These are phyloP conservation scores for Parotia lawesii DNA, from an alignment of 2,113 vertebrate genomes.

Conservation along the genomic window DNA sequence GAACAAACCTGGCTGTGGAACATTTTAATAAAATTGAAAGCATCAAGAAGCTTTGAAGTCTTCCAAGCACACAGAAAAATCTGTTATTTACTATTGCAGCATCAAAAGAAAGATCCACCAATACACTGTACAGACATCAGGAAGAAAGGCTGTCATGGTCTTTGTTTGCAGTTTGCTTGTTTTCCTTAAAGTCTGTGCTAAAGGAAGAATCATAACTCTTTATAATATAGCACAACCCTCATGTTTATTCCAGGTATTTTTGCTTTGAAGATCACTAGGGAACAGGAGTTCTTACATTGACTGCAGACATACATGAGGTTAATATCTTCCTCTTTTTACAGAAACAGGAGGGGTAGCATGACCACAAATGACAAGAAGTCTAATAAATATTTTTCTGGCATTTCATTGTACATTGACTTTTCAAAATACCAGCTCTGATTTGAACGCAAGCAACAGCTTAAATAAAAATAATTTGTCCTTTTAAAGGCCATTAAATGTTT, in stretches of 20 bases:
- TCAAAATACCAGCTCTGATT: conserved; percentile 2
- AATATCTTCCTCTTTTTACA: background rate
- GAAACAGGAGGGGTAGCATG: background rate
- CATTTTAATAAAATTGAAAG: conserved; percentile 63
- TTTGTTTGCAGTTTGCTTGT: conserved; percentile 36
- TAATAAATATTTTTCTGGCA: conserved; percentile 20
- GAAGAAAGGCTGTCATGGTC: conserved; percentile 19
- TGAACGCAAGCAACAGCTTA: background rate
- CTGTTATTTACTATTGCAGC: conserved; percentile 40
- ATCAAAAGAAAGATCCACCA: conserved; percentile 55
- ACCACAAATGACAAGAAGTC: background rate
- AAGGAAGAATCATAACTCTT: conserved; percentile 37
- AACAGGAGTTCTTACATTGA: background rate
- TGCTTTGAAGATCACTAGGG: conserved; percentile 43
- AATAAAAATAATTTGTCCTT: background rate
- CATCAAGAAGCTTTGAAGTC: conserved; percentile 54
- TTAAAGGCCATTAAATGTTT: background rate
- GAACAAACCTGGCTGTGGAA: conserved; percentile 18
- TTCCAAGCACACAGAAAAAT: conserved; percentile 31
- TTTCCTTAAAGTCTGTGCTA: conserved; percentile 26
- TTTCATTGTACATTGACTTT: background rate
- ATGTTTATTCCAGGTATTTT: conserved; percentile 45
- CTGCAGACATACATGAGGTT: background rate
- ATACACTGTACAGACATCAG: background rate
- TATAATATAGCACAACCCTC: background rate